Evolutionary conservation across 2,888 invertebrate genomes (phyloP), one percentile per base, ranked within the genome.

Genomic region (Pachliopta kotzebuea): DNA sequence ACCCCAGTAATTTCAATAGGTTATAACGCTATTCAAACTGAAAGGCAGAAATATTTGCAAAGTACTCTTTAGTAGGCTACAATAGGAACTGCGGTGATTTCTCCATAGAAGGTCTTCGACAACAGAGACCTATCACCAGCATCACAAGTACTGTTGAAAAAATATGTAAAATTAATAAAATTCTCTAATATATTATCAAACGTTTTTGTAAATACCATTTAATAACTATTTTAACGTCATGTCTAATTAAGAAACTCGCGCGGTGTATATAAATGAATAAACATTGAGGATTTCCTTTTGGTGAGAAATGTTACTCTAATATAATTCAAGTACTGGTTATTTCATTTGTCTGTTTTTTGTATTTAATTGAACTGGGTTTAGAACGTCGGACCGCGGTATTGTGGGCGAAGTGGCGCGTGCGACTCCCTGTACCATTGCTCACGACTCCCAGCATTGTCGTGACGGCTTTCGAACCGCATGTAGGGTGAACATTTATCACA

Each of bases 401-500:
- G 64, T 64, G 37, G 56, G 56, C 6, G 56, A 64, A 60, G 60
- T 64, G 56, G 64, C 64, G 60, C 64, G 64, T 64, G 64, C 60
- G 64, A 64, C 56, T 56, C 56, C 55, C 60, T 26, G 57, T 63
- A 66, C 24, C 45, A 55, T 56, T 65, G 70, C 64, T 69, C 70
- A 70, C 70, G 69, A 68, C 68, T 71, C 68, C 67, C 68, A 53
- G 54, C 70, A 70, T 72, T 71, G 71, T 70, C 65, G 69, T 69
- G 68, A 67, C 66, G 63, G 62, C 74, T 74, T 72, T 74, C 74
- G 67, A 72, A 70, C 71, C 71, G 67, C 71, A 71, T 69, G 71
- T 69, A 68, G 70, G 54, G 67, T 64, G 54, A 63, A 63, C 60
- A 60, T 61, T 58, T 49, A 59, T 56, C 54, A 31, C 45, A 26